phyloP scores from a whole-genome alignment of 2,797 vertebrate species.

The Lepilemur ruficaudatus region DNA sequence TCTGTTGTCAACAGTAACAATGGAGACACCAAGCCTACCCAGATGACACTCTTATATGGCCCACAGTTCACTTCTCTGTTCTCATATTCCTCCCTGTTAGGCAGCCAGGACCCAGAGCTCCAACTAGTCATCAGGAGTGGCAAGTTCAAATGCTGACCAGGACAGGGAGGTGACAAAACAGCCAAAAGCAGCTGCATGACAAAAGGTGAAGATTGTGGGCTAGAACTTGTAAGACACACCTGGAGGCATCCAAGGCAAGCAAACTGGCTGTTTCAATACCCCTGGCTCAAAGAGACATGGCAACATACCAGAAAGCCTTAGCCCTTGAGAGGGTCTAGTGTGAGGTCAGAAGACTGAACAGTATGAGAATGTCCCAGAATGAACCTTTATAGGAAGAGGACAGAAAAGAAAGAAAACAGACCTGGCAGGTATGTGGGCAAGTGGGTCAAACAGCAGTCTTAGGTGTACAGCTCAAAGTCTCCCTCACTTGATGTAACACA shows the following conservation, averaged over 20 bases:
- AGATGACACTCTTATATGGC: background rate
- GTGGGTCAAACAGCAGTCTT: background rate
- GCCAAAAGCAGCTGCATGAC: background rate
- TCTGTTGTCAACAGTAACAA: background rate
- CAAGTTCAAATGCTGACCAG: background rate
- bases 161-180: background rate
- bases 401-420: background rate
- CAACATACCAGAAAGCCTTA: background rate
- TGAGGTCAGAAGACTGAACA: background rate
- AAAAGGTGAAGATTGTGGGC: background rate
- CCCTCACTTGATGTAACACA: background rate
- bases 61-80: background rate
- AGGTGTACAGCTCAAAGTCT: background rate
- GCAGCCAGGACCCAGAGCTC: background rate
- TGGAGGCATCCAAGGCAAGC: background rate
- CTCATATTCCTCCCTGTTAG: background rate
- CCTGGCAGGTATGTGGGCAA: background rate
- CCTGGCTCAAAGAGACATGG: background rate
- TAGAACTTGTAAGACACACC: rapidly evolving
- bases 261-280: background rate
- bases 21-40: background rate
- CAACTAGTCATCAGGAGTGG: background rate
- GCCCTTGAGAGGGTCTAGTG: background rate
- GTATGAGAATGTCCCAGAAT: background rate
- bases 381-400: background rate